These are phyloP conservation scores for Leptosomus discolor DNA, from an alignment of 2,113 vertebrate genomes.

Conservation along the genomic window DNA sequence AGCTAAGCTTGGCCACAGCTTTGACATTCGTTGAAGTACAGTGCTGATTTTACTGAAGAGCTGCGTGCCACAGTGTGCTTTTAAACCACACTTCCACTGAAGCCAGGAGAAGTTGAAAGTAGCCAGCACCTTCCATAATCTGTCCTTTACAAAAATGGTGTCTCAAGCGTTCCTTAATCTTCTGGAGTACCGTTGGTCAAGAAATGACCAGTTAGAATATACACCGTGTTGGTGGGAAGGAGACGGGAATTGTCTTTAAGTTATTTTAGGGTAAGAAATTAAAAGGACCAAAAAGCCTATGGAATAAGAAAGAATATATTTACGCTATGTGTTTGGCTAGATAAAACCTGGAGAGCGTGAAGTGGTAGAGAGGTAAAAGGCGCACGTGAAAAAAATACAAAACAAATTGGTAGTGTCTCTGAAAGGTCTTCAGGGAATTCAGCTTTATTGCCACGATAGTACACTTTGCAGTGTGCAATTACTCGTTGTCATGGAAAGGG, in stretches of 20 bases:
- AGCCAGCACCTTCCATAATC: background rate
- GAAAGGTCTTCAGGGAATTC: constrained; percentile 54
- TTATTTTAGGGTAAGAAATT: background rate
- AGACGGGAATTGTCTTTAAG: background rate
- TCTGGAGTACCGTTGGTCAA: background rate
- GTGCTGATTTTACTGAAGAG: background rate
- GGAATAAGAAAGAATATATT: constrained; percentile 1
- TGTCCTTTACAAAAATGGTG: background rate
- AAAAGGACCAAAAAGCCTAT: background rate
- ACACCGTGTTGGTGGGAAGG: background rate
- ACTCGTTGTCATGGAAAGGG: constrained; percentile 62
- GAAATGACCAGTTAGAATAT: background rate
- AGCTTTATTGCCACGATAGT: constrained; percentile 37
- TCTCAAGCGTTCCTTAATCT: background rate
- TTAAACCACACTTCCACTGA: background rate
- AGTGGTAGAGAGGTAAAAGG: constrained; percentile 58
- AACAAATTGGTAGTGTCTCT: constrained; percentile 59
- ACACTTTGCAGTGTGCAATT: constrained; percentile 40
- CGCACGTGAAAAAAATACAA: constrained; percentile 49
- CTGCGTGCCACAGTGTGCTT: background rate
- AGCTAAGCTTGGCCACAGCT: background rate
- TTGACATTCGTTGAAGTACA: background rate
- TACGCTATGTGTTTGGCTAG: constrained; percentile 34
- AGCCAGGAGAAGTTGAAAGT: background rate
- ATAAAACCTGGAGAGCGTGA: constrained; percentile 32